Conservation (phyloP, 2,797 vertebrate species). For the Rachycentron canadum region DNA sequence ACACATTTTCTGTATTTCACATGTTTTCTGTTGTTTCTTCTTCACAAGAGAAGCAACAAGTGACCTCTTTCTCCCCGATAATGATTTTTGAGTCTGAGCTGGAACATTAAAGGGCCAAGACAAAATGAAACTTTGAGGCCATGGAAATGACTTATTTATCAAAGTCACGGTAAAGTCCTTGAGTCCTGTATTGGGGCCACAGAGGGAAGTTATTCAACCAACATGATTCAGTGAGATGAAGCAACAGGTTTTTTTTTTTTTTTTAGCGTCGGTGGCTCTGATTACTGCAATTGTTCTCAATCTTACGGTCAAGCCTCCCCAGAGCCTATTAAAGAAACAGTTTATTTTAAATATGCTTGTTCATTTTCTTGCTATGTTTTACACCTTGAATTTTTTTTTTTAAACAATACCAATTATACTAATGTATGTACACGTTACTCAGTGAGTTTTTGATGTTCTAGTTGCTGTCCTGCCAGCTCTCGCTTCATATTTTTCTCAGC, state of each 20-base stretch:
- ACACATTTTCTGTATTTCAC: background rate
- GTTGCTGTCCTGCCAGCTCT: background rate
- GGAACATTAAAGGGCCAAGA: slow-evolving; percentile 36
- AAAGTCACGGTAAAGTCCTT: slow-evolving; percentile 54
- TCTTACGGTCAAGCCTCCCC: background rate
- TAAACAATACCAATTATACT: too few species aligned
- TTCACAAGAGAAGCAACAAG: background rate
- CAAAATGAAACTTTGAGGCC: slow-evolving; percentile 42
- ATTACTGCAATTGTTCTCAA: background rate
- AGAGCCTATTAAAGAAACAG: background rate
- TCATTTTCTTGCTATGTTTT: background rate
- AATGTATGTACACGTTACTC: too few species aligned
- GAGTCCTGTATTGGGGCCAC: slow-evolving; percentile 18
- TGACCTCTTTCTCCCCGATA: slow-evolving; percentile 40
- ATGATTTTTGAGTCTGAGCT: slow-evolving; percentile 30
- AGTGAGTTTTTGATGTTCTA: too few species aligned
- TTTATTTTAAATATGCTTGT: background rate
- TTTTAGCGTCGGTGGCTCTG: background rate
- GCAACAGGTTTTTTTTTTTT: slow-evolving; percentile 4
- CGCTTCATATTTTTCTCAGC: background rate
- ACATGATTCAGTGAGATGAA: background rate
- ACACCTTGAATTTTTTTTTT: background rate
- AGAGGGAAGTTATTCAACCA: slow-evolving; percentile 18
- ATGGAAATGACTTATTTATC: slow-evolving; percentile 48
- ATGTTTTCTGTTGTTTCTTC: background rate